Evolutionary conservation across 2,113 vertebrate species (phyloP).

Genomic region (Panthera leo): DNA sequence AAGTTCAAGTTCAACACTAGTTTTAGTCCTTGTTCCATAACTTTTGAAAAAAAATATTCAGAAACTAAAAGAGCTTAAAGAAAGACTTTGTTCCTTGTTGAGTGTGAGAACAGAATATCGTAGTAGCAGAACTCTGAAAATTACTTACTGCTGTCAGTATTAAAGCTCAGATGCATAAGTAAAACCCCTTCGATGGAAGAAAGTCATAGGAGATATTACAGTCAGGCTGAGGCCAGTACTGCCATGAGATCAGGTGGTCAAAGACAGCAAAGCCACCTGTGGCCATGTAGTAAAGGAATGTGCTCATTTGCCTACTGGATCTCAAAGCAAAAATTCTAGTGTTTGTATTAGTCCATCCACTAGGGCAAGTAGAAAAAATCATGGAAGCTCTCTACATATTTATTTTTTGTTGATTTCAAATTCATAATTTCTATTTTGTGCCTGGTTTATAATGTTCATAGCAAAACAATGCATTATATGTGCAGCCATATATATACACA

Average conservation of each 20-base stretch:
- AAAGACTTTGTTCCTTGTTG: not conserved
- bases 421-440: not conserved
- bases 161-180: not conserved
- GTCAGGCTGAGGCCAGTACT: not conserved
- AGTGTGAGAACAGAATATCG: not conserved
- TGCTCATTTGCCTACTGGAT: not conserved
- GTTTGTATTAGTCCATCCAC: not conserved
- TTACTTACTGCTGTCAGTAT: not conserved
- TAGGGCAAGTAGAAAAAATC: not conserved
- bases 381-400: not conserved
- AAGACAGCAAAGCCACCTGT: not conserved
- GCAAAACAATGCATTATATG: not conserved
- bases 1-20: not conserved
- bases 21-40: not conserved
- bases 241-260: not conserved
- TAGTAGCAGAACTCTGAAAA: not conserved
- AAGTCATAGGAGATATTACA: not conserved
- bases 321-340: not conserved
- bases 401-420: not conserved
- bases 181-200: not conserved
- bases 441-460: not conserved
- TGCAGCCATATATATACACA: fast-evolving
- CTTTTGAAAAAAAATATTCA: not conserved
- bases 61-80: not conserved
- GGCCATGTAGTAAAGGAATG: not conserved